Evolutionary conservation across 2,888 invertebrate genomes (phyloP).

Genomic region (Trachelus iudaicus): DNA sequence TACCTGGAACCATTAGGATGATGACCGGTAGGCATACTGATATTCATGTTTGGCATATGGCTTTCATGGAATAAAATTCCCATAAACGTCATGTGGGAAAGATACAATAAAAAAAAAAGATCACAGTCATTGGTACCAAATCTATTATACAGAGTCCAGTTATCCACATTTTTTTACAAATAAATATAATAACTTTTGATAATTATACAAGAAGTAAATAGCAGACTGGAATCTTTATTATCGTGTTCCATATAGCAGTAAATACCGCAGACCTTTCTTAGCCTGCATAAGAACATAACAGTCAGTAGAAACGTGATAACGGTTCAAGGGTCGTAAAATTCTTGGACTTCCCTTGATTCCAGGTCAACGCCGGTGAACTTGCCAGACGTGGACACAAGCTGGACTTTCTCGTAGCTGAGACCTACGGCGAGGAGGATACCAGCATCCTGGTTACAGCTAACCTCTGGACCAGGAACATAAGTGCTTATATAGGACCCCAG

Average conservation of each 20-base stretch:
- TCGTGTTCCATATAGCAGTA: neutral
- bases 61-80: neutral
- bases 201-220: neutral
- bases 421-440: slow-evolving; percentile 87
- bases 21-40: neutral
- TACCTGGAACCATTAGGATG: neutral
- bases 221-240: neutral
- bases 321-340: neutral
- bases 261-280: neutral
- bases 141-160: neutral
- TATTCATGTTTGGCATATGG: neutral
- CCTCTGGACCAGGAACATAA: slow-evolving; percentile 85
- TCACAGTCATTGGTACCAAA: neutral
- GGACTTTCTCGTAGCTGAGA: slow-evolving; percentile 87
- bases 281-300: neutral
- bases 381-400: slow-evolving; percentile 77
- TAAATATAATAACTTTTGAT: neutral
- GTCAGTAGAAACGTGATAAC: neutral
- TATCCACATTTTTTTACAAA: neutral
- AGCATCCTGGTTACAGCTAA: slow-evolving; percentile 89
- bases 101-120: neutral
- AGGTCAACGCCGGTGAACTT: slow-evolving; percentile 71
- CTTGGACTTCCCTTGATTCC: neutral
- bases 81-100: neutral
- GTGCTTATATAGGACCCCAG: slow-evolving; percentile 90